A percentile compares a stretch with the other conserved stretches of the same genome.
These are phyloP conservation scores for Plectrocnemia conspersa DNA, from an alignment of 1,140 invertebrate genomes.

Conservation along the genomic window DNA sequence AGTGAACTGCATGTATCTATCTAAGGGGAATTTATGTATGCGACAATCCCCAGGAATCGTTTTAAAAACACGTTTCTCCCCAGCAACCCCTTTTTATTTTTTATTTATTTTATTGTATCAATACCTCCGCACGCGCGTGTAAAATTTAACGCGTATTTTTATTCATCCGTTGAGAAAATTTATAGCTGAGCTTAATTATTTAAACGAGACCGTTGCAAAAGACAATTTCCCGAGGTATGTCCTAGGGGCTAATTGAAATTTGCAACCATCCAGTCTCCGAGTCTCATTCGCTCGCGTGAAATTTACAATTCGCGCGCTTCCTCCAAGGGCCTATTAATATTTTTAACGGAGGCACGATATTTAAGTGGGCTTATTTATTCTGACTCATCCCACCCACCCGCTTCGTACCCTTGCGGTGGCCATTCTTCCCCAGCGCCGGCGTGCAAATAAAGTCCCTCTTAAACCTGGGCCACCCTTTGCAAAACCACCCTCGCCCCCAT, in stretches of 20 bases:
- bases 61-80: no score
- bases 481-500: neutral
- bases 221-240: no score
- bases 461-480: neutral
- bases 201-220: no score
- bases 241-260: constrained; percentile 19
- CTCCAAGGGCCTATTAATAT: constrained; percentile 30
- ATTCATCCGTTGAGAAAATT: no score
- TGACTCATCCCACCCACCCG: constrained; percentile 2
- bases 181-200: no score
- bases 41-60: no score
- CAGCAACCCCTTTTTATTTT: no score
- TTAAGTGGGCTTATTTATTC: constrained; percentile 29
- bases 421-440: neutral
- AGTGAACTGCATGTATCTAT: no score
- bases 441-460: constrained; percentile 20
- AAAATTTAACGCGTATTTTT: no score
- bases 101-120: no score
- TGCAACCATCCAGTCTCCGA: constrained; percentile 10
- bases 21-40: no score
- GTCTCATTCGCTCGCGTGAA: neutral
- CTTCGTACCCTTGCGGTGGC: neutral
- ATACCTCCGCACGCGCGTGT: no score
- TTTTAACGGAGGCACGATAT: constrained; percentile 24
- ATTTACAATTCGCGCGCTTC: constrained; percentile 25